Percentiles rank a stretch among this genome's conserved stretches.
Conservation (phyloP, 2,888 invertebrate species). For the Stenodema calcarata region DNA sequence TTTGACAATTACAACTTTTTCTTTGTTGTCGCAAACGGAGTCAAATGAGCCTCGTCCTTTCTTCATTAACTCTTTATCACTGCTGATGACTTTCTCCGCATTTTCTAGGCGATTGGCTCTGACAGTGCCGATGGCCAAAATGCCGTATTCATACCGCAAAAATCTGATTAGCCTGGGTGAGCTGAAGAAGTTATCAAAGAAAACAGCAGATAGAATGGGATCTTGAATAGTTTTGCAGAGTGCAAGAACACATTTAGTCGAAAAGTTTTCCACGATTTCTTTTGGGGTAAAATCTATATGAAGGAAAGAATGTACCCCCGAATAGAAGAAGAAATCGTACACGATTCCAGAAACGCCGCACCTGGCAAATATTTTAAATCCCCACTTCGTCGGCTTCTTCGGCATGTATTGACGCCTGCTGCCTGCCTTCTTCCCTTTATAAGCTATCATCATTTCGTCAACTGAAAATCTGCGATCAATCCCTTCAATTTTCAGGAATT, state of each 20-base stretch:
- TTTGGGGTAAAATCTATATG: neutral
- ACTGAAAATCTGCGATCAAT: no score
- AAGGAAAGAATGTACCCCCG: neutral
- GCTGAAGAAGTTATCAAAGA: neutral
- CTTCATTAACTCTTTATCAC: neutral
- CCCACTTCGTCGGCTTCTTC: constrained; percentile 5
- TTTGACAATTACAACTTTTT: no score
- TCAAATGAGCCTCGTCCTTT: neutral
- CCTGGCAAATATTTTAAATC: constrained; percentile 57
- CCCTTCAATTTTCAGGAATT: no score
- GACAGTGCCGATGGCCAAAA: neutral
- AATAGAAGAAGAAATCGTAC: constrained; percentile 59
- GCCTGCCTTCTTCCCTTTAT: no score
- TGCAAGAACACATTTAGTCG: neutral
- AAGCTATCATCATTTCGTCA: neutral
- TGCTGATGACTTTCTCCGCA: neutral
- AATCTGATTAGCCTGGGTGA: neutral
- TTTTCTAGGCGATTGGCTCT: neutral
- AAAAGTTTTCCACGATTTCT: neutral
- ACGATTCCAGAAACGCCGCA: constrained; percentile 60
- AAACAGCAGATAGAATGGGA: neutral
- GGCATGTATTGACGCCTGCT: constrained; percentile 18
- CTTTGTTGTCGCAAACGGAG: no score
- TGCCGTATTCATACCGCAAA: neutral
- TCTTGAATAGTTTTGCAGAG: neutral